Evolutionary conservation across 2,888 invertebrate species (phyloP).

Genomic region (Leptopilina syphax): DNA sequence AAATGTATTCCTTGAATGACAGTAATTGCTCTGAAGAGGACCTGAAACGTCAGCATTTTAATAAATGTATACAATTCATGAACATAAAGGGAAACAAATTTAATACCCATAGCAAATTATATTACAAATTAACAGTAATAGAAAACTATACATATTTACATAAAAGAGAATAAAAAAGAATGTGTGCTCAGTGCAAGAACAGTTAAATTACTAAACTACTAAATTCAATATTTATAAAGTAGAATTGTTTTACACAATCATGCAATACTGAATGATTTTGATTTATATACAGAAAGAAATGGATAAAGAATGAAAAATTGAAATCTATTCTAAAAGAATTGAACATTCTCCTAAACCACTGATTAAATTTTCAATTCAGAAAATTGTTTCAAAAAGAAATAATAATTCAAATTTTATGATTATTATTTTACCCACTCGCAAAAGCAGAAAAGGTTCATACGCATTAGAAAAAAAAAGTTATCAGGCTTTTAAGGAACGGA

Average conservation of each 20-base stretch:
- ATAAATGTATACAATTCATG: too few relatives aligned
- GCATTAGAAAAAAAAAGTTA: neutral
- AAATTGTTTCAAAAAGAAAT: neutral
- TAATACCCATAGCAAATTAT: neutral
- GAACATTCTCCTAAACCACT: neutral
- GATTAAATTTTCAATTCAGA: neutral
- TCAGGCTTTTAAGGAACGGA: neutral
- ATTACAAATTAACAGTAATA: neutral
- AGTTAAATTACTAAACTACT: neutral
- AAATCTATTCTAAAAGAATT: neutral
- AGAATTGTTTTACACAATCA: conserved; percentile 1
- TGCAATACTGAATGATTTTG: neutral
- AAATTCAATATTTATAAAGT: neutral
- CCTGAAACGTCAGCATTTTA: too few relatives aligned
- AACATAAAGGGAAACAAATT: too few relatives aligned
- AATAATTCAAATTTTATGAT: neutral
- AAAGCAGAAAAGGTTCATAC: conserved; percentile 20
- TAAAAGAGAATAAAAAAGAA: neutral
- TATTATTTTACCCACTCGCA: neutral
- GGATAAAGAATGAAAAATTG: neutral
- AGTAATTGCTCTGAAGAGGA: too few relatives aligned
- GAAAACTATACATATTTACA: neutral
- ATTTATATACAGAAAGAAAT: neutral
- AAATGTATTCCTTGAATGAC: too few relatives aligned
- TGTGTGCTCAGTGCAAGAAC: neutral